Evolutionary conservation across 2,888 invertebrate genomes (phyloP).

Genomic region (Melieria omissa): DNA sequence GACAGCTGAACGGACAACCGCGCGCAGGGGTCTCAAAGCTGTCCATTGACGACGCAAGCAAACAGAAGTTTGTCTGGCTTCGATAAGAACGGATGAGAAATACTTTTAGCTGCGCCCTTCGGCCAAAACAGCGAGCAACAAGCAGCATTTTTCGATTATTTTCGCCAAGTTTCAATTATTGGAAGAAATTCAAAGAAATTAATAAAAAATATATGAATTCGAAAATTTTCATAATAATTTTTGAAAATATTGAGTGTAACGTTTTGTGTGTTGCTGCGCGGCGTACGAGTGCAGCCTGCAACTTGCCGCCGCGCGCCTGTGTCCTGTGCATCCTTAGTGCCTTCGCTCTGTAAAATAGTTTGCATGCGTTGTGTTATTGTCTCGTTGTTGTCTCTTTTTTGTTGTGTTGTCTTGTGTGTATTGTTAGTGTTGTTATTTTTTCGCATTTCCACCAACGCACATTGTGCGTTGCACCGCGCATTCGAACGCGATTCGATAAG

Average conservation of each 20-base stretch:
- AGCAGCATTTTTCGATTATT: constrained; percentile 9
- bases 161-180: neutral
- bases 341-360: constrained; percentile 12
- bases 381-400: constrained; percentile 36
- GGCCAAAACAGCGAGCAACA: constrained; percentile 18
- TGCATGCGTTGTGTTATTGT: constrained; percentile 41
- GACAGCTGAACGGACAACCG: constrained; percentile 13
- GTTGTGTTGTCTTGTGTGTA: constrained; percentile 35
- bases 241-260: constrained; percentile 7
- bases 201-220: neutral
- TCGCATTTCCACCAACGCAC: constrained; percentile 26
- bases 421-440: constrained; percentile 44
- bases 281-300: too few species aligned
- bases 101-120: neutral
- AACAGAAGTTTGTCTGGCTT: constrained; percentile 67
- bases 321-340: constrained; percentile 15
- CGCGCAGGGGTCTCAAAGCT: constrained; percentile 52
- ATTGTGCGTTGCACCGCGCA: constrained; percentile 25
- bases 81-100: constrained; percentile 62
- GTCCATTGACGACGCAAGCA: constrained; percentile 50
- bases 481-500: neutral
- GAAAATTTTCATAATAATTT: neutral
- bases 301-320: neutral
- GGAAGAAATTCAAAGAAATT: constrained; percentile 7
- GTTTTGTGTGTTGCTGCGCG: neutral